phyloP scores from a whole-genome alignment of 2,113 vertebrate genomes.

The Hystrix brachyura region DNA sequence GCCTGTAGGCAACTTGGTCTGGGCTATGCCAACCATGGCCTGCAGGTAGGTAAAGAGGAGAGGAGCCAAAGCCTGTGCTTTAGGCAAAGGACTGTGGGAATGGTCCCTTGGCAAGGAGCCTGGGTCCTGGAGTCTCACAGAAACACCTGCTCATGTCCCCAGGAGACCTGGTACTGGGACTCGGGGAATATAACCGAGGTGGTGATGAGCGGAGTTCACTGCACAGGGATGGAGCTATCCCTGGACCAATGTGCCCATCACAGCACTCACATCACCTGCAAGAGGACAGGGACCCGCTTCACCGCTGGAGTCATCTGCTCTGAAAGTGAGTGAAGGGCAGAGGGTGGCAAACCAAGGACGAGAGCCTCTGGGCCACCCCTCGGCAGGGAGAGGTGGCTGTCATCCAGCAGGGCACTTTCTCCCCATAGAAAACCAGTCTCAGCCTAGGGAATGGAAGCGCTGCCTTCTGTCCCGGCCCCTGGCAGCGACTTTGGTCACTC shows the following conservation, averaged over 20 bases:
- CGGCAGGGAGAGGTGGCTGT: not conserved
- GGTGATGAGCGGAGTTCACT: slow-evolving; percentile 96
- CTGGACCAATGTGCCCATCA: slow-evolving; percentile 95
- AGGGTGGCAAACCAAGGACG: accelerated
- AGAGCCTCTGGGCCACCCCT: not conserved
- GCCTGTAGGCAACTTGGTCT: slow-evolving; percentile 96
- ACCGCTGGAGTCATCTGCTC: slow-evolving; percentile 98
- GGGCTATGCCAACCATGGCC: slow-evolving; percentile 96
- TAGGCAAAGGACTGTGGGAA: not conserved
- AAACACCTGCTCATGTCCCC: slow-evolving; percentile 51
- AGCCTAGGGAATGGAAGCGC: accelerated
- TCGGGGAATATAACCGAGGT: slow-evolving; percentile 95
- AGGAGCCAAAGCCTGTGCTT: not conserved
- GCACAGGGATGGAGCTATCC: slow-evolving; percentile 93
- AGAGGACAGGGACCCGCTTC: slow-evolving; percentile 91
- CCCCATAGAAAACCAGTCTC: not conserved
- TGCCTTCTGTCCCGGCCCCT: accelerated
- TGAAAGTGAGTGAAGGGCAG: slow-evolving; percentile 92
- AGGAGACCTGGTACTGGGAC: slow-evolving; percentile 99
- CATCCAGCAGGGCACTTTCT: not conserved
- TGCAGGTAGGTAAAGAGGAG: slow-evolving; percentile 92
- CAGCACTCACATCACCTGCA: slow-evolving; percentile 90
- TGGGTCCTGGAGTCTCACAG: slow-evolving; percentile 7
- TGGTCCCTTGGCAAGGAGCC: not conserved
- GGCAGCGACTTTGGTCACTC: not conserved